Evolutionary conservation across 1,140 invertebrate genomes (phyloP), one percentile per base, ranked within the genome.

Genomic region (Aradophagus sp.): DNA sequence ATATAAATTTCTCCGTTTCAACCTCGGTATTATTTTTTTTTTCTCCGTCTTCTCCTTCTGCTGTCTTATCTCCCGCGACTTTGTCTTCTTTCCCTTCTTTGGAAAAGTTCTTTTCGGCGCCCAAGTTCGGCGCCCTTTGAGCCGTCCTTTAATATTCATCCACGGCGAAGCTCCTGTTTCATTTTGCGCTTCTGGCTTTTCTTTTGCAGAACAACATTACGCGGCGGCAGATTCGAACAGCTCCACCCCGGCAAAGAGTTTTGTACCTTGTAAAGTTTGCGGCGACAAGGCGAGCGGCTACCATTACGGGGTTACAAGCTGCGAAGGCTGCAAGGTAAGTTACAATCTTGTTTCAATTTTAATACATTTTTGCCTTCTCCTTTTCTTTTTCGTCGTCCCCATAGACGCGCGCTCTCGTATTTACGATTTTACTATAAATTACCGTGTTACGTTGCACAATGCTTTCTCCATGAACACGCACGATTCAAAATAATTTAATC

Each of bases 241-340:
- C 76, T 87, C 88, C 42, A 90, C 89, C 38, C 88, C 90, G 5
- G 89, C 89, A 58, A 97, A 96, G 83, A 91, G 93, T 35, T 97
- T 96, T 84, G 93, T 97, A 66, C 92, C 95, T 23, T 99, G 97
- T 87, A 94, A 97, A 82, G 97, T 99, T 42, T 99, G 97, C 86
- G 97, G 97, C 31, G 97, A 99, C 87, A 98, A 98, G 81, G 97
- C 97, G 39, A 98, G 96, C 58, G 97, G 97, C 23, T 99, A 99
- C 86, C 97, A 99, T 87, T 99, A 99, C 90, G 97, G 97, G 26
- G 97, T 99, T 53, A 98, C 98, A 77, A 97, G 96, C 56, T 99
- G 97, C 86, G 97, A 99, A 88, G 97, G 97, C 77, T 99, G 97
- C 87, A 99, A 99, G 92, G 97, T 99, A 88, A 91, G 91, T 87